Base-by-base conservation (phyloP, 2,888 invertebrate species). In the Phrixothrix hirtus region DNA sequence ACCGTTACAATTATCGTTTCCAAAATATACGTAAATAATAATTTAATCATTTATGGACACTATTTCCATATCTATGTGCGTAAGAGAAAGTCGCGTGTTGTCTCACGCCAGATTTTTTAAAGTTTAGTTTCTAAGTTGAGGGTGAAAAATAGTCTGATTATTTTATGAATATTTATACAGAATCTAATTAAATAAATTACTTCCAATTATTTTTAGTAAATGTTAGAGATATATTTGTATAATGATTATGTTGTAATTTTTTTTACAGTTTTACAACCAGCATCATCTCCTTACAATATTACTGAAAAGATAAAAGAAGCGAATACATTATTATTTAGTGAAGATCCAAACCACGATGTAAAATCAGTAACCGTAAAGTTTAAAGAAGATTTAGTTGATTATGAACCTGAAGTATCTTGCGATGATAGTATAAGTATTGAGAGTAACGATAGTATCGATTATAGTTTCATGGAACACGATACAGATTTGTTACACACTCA, bases 251-350 rank as follows among this genome's bases (percentile, higher is more conserved):
- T 26, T 35, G 10, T 43, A 27, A 21, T 15, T 30, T 39, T 27
- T 34, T 46, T 71, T 66, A 41, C 57, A 77, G 77, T 77, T 69
- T 64, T 78, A 15, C 75, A 75, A 63, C 77, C 77, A 32, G 77
- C 78, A 21, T 75, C 79, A 13, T 78, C 78, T 51, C 80, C 79
- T 35, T 81, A 81, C 65, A 79, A 81, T 63, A 79, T 81, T 50
- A 73, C 76, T 52, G 79, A 80, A 61, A 81, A 78, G 70, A 75
- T 81, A 10, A 77, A 77, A 63, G 75, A 78, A 63, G 81, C 81
- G 29, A 81, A 81, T 64, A 73, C 76, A 53, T 77, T 75, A 61
- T 66, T 81, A 9, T 78, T 78, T 56, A 74, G 72, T 37, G 64
- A 66, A 41, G 64, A 60, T 37, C 43, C 53, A 16, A 56, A 57